Percentiles rank a stretch among this genome's conserved stretches.
These are phyloP conservation scores for Drosophila planitibia DNA, from an alignment of 2,888 invertebrate genomes.

Conservation along the genomic window DNA sequence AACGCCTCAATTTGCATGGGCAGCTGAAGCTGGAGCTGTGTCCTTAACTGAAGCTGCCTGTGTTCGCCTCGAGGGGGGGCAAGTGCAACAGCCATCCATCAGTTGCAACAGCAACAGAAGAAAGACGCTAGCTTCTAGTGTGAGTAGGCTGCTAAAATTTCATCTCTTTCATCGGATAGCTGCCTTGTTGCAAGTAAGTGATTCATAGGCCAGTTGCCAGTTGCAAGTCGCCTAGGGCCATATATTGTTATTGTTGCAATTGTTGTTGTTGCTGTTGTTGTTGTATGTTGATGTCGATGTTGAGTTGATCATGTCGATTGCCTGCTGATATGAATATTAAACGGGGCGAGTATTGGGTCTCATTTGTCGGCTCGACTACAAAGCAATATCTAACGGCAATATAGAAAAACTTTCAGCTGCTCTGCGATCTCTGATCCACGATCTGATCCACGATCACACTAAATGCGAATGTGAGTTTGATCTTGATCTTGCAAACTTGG, in stretches of 20 bases:
- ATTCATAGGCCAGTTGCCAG: conserved; percentile 65
- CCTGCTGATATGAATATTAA: conserved; percentile 67
- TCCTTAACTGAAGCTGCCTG: conserved; percentile 36
- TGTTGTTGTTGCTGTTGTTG: conserved; percentile 26
- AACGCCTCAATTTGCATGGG: conserved; percentile 51
- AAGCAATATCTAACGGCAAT: conserved; percentile 76
- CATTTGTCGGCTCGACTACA: conserved; percentile 75
- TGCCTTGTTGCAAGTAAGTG: conserved; percentile 57
- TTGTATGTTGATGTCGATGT: conserved; percentile 29
- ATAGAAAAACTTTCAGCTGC: conserved; percentile 37
- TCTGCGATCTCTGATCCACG: conserved; percentile 44
- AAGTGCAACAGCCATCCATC: conserved; percentile 22
- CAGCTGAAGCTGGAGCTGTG: conserved; percentile 31
- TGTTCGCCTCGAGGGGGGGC: conserved; percentile 45
- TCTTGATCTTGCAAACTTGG: conserved; percentile 48
- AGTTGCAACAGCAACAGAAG: conserved; percentile 17
- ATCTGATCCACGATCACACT: conserved; percentile 51
- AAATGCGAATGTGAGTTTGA: conserved; percentile 38
- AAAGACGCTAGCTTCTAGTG: conserved; percentile 39
- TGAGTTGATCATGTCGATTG: conserved; percentile 65
- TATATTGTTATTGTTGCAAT: conserved; percentile 21
- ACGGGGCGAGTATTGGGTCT: conserved; percentile 64
- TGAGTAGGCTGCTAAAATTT: conserved; percentile 25
- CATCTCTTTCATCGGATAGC: conserved; percentile 11
- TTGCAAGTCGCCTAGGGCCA: conserved; percentile 50